Base-by-base conservation (phyloP, 2,797 vertebrate species). In the Lepilemur ruficaudatus region DNA sequence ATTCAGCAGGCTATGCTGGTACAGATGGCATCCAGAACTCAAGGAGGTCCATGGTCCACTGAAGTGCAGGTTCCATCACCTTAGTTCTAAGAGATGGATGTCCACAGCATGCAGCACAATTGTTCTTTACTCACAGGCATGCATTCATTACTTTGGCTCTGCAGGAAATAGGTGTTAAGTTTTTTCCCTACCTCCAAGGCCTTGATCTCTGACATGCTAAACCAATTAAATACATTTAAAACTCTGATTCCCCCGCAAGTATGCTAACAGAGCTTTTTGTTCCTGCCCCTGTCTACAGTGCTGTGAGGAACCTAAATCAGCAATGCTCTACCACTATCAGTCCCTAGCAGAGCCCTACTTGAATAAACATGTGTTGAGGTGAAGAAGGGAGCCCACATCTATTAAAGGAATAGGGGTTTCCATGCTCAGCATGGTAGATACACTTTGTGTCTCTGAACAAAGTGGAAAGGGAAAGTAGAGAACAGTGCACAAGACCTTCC, bases 401-500 rank as follows among this genome's bases (percentile, higher is more conserved):
- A 7, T 28, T 57, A 78, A 65, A 80, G 48, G 32, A 79, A 78
- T 11, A 25, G 20, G 35, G 9, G 22, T 28, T 28, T 88, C 46
- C 38, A 13, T 32, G 43, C 65, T 81, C 22, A 46, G 17, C 2
- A 7, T 35, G 32, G n/a, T 1, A 12, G 43, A 17, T 2, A 35
- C 4, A 11, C 5, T 50, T 23, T 46, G n/a, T 20, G 32, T 70
- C 35, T 88, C n/a, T 43, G 65, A 88, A 48, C 23, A 38, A 89
- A 93, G 48, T 52, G 35, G 32, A 90, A 78, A 23, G 22, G 50
- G n/a, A 7, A 59, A 43, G 23, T 0, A 13, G 69, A 50, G 15
- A 38, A 30, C 5, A 3, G 5, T 22, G 11, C 22, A 0, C 4
- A 20, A n/a, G 28, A 1, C 2, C 72, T 23, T n/a, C 81, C 15